Conservation (phyloP, 1,140 invertebrate species). For the Drosophila busckii region DNA sequence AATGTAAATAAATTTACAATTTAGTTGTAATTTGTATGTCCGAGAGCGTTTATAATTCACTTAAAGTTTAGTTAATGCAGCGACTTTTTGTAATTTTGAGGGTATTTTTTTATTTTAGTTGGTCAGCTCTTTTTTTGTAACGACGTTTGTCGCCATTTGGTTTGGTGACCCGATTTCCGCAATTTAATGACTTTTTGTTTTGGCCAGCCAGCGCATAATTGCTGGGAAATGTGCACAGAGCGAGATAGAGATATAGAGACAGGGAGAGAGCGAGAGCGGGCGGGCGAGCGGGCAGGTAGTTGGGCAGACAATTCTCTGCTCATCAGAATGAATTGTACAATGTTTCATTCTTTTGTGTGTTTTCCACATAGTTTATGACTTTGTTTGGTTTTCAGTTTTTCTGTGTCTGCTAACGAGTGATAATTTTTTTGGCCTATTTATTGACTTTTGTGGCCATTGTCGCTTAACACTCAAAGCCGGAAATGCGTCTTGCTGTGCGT, state of each 20-base stretch:
- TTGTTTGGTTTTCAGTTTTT: conserved; percentile 35
- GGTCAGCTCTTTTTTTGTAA: conserved; percentile 23
- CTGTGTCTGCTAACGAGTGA: conserved; percentile 56
- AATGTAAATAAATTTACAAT: conserved; percentile 76
- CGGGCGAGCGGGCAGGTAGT: conserved; percentile 7
- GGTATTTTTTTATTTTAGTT: conserved; percentile 3
- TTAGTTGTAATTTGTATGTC: conserved; percentile 64
- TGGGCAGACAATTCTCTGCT: conserved; percentile 28
- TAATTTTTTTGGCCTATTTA: conserved; percentile 70
- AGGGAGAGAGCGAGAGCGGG: neutral
- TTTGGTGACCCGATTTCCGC: conserved; percentile 74
- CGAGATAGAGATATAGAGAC: conserved; percentile 1
- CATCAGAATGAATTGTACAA: conserved; percentile 58
- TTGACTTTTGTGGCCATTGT: conserved; percentile 69
- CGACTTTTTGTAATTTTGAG: conserved; percentile 1
- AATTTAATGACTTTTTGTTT: conserved; percentile 75
- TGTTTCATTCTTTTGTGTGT: conserved; percentile 42
- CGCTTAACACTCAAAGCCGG: conserved; percentile 50
- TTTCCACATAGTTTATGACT: conserved; percentile 41
- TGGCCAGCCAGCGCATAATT: conserved; percentile 70
- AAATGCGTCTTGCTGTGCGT: conserved; percentile 56
- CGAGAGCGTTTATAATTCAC: conserved; percentile 28
- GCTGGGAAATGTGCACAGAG: conserved; percentile 48
- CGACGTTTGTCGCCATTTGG: conserved; percentile 28
- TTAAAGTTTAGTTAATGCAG: conserved; percentile 19